Evolutionary conservation across 2,113 vertebrate species (phyloP).

Genomic region (Psilopogon haemacephalus): DNA sequence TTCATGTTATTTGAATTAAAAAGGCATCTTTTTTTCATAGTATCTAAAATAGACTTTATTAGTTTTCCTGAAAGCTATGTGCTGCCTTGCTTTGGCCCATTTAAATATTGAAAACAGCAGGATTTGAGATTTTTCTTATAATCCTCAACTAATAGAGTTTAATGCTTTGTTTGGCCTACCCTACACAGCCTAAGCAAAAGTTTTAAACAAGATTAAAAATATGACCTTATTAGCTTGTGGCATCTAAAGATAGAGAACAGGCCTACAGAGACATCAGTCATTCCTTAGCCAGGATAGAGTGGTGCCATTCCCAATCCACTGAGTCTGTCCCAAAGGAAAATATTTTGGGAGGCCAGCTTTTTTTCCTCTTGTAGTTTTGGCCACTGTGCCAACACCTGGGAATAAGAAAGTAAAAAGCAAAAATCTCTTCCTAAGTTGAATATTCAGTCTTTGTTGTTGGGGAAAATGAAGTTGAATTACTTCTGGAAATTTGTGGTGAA

Average conservation of each 20-base stretch:
- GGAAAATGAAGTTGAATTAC: neutral
- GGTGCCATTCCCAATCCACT: neutral
- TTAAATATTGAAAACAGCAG: conserved; percentile 60
- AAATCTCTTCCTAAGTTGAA: neutral
- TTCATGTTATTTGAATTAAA: conserved; percentile 48
- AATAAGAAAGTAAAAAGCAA: neutral
- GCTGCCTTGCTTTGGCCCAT: conserved; percentile 46
- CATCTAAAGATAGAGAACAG: conserved; percentile 11
- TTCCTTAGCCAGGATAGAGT: neutral
- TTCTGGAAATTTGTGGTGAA: neutral
- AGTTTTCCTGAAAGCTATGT: conserved; percentile 45
- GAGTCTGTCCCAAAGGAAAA: neutral
- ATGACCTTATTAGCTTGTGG: conserved; percentile 53
- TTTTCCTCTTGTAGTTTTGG: neutral
- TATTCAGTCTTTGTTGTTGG: neutral
- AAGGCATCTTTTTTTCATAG: conserved; percentile 36
- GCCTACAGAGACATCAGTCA: neutral
- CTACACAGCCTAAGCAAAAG: conserved; percentile 50
- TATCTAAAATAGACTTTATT: conserved; percentile 54
- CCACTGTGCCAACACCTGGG: neutral
- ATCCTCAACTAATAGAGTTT: conserved; percentile 62
- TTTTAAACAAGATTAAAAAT: conserved; percentile 67
- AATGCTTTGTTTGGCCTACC: conserved; percentile 62
- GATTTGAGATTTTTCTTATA: conserved; percentile 64
- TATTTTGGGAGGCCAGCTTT: neutral